Evolutionary conservation across 1,140 invertebrate genomes (phyloP), one percentile per base, ranked within the genome.

Genomic region (Drosophila ogumai): DNA sequence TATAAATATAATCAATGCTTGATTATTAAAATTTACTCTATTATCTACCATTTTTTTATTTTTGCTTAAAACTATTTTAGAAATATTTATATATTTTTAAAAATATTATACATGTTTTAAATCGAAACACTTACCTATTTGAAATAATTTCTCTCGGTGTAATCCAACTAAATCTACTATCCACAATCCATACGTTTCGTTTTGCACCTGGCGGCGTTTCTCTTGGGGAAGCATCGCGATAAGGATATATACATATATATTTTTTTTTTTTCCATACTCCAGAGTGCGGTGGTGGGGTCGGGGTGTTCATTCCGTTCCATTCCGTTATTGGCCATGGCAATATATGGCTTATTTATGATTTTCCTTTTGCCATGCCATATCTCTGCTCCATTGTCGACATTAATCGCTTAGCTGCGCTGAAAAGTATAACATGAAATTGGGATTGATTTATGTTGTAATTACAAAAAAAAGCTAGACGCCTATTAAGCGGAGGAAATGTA

Each of bases 381-480:
- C 81, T 69, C 65, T 73, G 77, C 65, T 72, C 69, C 68, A 88
- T 88, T 88, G 85, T 90, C 80, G 85, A 88, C 85, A 85, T 84
- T 88, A 88, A 88, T 90, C 85, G 85, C 81, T 75, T 79, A 50
- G 81, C 59, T 85, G 65, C 78, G 74, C 81, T 79, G 77, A 85
- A 87, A 90, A 81, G 74, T 90, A 81, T 90, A 90, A 90, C 81
- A 90, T 73, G 74, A 79, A 85, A 81, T 79, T 75, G 43, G 80
- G 86, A 85, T 90, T 90, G 85, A 90, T 90, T 90, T 90, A 90
- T 90, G 85, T 90, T 90, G 85, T 90, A 90, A 90, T 90, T 85
- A 88, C 69, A 85, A 84, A 77, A 36, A 22, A 75, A 28, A 28
- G 1, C n/a, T n/a, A n/a, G n/a, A n/a, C n/a, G n/a, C n/a, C n/a